Conservation (phyloP, 1,140 invertebrate species). For the Conus ventricosus region DNA sequence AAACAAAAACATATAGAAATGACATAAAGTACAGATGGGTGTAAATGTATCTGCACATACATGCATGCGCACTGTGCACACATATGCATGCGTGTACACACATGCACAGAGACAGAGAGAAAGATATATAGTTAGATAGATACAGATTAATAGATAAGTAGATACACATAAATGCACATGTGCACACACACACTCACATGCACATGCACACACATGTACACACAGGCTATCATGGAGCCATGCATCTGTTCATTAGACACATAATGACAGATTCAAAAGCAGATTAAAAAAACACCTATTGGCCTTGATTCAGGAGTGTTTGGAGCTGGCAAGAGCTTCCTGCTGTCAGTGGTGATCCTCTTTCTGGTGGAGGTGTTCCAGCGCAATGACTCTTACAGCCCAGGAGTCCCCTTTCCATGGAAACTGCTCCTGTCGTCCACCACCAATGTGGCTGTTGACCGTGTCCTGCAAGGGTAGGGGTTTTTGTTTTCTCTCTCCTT, state of each 20-base stretch:
- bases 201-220: too few relatives aligned
- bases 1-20: not conserved
- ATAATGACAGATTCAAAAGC: too few relatives aligned
- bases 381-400: constrained; percentile 53
- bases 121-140: too few relatives aligned
- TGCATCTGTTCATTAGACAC: too few relatives aligned
- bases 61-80: not conserved
- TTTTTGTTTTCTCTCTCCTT: not conserved
- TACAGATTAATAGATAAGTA: too few relatives aligned
- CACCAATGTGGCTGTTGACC: constrained; percentile 70
- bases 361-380: constrained; percentile 64
- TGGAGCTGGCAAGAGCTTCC: constrained; percentile 68
- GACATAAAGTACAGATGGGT: not conserved
- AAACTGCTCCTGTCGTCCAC: constrained; percentile 69
- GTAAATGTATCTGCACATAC: not conserved
- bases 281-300: too few relatives aligned
- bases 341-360: constrained; percentile 62
- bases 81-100: not conserved
- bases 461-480: constrained; percentile 63
- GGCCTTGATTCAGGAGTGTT: constrained; percentile 68
- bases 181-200: too few relatives aligned
- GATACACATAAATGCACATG: too few relatives aligned
- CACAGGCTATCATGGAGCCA: too few relatives aligned
- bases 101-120: not conserved
- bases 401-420: constrained; percentile 54